Percentiles rank a stretch among this genome's conserved stretches.
Conservation (phyloP, 2,888 invertebrate species). For the Omphaloscelis lunosa region DNA sequence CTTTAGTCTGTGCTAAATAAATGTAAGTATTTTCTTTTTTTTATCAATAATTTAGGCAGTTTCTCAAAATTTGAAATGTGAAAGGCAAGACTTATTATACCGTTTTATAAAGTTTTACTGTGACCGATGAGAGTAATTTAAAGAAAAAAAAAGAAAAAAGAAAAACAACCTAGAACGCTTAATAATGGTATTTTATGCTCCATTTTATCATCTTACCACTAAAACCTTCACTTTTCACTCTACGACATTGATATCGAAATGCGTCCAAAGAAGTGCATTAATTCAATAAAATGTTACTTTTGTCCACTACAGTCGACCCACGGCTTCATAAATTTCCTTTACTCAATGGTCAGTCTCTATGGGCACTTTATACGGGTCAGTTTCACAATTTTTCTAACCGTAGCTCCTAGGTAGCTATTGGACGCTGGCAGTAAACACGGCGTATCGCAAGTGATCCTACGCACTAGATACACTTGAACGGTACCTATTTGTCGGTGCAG, state of each 20-base stretch:
- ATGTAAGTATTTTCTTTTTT: not conserved
- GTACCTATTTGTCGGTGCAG: slow-evolving; percentile 66
- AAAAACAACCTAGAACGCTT: not conserved
- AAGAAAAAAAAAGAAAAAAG: not conserved
- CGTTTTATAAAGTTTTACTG: slow-evolving; percentile 5
- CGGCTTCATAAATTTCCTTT: slow-evolving; percentile 60
- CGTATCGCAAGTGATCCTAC: slow-evolving; percentile 82
- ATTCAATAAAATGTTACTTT: slow-evolving; percentile 42
- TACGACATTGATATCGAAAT: slow-evolving; percentile 40
- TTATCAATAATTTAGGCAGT: not conserved
- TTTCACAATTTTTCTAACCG: slow-evolving; percentile 65
- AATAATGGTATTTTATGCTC: not conserved
- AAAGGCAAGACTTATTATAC: not conserved
- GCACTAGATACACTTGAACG: slow-evolving; percentile 77
- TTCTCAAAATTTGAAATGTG: not conserved
- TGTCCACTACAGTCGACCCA: slow-evolving; percentile 54
- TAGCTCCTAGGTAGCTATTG: slow-evolving; percentile 69
- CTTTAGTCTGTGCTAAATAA: not conserved
- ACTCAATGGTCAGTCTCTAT: slow-evolving; percentile 39
- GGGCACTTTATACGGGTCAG: slow-evolving; percentile 35
- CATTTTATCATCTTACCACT: slow-evolving; percentile 10
- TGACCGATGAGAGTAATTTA: not conserved
- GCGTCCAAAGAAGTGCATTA: slow-evolving; percentile 39
- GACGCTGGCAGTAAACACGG: slow-evolving; percentile 80
- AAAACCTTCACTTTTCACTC: slow-evolving; percentile 34